Percentiles rank a stretch among this genome's conserved stretches.
phyloP scores from a whole-genome alignment of 2,797 vertebrate genomes.

The Fundulus diaphanus region DNA sequence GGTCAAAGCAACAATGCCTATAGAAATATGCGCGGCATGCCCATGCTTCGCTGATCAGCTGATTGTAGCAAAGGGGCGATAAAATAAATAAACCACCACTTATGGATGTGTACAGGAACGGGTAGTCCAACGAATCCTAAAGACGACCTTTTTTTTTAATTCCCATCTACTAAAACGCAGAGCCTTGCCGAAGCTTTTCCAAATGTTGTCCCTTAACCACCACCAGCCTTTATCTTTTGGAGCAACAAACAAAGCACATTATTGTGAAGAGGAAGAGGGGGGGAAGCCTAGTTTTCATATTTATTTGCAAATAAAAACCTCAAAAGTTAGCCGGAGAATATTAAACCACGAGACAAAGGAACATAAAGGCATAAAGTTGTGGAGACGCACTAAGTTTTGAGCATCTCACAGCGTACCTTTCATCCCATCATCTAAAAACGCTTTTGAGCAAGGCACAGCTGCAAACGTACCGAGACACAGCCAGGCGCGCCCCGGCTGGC shows the following conservation, averaged over 20 bases:
- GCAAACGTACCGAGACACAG: too few relatives aligned
- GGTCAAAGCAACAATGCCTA: conserved; percentile 56
- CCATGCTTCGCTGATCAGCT: conserved; percentile 28
- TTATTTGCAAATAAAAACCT: neutral
- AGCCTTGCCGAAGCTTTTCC: neutral
- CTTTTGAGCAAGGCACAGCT: too few relatives aligned
- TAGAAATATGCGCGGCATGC: conserved; percentile 56
- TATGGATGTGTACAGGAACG: neutral
- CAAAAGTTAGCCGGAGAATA: neutral
- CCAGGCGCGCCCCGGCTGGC: too few relatives aligned
- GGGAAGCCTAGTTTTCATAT: neutral
- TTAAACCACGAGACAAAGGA: neutral
- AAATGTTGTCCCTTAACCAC: neutral
- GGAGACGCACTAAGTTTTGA: too few relatives aligned
- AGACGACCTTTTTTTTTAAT: neutral
- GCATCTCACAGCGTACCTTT: too few relatives aligned
- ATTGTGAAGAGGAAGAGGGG: neutral
- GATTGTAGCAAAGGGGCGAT: neutral
- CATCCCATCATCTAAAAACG: too few relatives aligned
- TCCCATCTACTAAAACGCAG: neutral
- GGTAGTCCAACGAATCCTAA: neutral
- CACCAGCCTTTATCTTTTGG: neutral
- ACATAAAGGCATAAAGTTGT: too few relatives aligned
- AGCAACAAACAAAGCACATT: neutral
- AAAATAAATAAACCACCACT: neutral